These are phyloP conservation scores for Procambarus virginalis DNA, from an alignment of 1,140 invertebrate genomes.

Conservation along the genomic window DNA sequence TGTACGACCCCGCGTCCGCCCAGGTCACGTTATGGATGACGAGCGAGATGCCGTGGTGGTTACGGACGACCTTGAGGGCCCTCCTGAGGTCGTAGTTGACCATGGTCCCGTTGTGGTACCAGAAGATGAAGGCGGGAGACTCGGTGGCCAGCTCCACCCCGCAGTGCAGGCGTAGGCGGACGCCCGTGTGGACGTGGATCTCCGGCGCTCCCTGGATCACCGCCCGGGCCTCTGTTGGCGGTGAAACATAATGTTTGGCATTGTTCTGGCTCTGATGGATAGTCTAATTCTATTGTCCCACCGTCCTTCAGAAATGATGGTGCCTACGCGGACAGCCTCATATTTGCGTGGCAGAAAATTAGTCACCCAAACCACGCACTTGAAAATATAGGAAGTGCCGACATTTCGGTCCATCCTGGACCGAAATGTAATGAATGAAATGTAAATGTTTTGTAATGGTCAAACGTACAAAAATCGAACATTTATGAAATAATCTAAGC, in stretches of 20 bases:
- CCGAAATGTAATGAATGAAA: no score
- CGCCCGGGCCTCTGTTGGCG: constrained; percentile 25
- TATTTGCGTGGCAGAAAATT: no score
- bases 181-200: constrained; percentile 33
- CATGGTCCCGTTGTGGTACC: constrained; percentile 39
- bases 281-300: no score
- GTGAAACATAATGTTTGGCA: not conserved
- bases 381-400: no score
- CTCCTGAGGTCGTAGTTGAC: constrained; percentile 17
- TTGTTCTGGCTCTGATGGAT: no score
- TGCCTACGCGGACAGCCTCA: no score
- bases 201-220: constrained; percentile 26
- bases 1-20: constrained; percentile 11
- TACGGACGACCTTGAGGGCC: not conserved
- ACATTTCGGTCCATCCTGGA: no score
- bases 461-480: no score
- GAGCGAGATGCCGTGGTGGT: not conserved
- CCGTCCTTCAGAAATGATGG: no score
- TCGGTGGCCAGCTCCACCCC: constrained; percentile 11
- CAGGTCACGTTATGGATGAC: constrained; percentile 16
- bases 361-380: no score
- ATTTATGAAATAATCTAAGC: no score
- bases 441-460: no score
- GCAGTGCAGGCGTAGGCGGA: constrained; percentile 3
- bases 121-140: constrained; percentile 25